These are phyloP conservation scores for Eristalinus aeneus DNA, from an alignment of 2,888 invertebrate species.

Conservation along the genomic window DNA sequence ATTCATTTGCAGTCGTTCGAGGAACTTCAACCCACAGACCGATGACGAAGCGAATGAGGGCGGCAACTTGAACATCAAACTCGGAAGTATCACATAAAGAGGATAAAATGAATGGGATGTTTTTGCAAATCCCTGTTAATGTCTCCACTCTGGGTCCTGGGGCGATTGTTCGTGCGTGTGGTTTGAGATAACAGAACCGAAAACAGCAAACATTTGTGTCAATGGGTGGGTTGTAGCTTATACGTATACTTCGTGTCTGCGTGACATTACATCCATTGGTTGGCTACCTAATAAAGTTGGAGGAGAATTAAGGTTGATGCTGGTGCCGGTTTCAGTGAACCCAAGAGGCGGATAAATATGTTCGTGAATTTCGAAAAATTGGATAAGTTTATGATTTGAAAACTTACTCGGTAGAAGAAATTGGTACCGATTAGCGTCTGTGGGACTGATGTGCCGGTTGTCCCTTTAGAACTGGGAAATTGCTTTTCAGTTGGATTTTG, in stretches of 20 bases:
- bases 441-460: too few relatives aligned
- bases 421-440: neutral
- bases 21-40: neutral
- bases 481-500: too few relatives aligned
- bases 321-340: neutral
- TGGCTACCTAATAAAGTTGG: neutral
- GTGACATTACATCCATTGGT: neutral
- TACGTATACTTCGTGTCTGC: neutral
- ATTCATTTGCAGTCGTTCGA: neutral
- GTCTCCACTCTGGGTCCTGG: neutral
- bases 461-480: too few relatives aligned
- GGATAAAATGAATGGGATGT: conserved; percentile 2
- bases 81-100: conserved; percentile 16
- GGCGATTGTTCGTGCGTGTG: neutral
- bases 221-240: neutral
- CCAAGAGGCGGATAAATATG: neutral
- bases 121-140: neutral
- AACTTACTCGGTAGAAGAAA: conserved; percentile 3
- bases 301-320: neutral
- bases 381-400: conserved; percentile 1
- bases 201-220: neutral
- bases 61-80: neutral
- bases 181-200: neutral
- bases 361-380: neutral
- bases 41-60: too few relatives aligned